phyloP scores from a whole-genome alignment of 1,140 invertebrate species.

The Saxidomus purpurata region DNA sequence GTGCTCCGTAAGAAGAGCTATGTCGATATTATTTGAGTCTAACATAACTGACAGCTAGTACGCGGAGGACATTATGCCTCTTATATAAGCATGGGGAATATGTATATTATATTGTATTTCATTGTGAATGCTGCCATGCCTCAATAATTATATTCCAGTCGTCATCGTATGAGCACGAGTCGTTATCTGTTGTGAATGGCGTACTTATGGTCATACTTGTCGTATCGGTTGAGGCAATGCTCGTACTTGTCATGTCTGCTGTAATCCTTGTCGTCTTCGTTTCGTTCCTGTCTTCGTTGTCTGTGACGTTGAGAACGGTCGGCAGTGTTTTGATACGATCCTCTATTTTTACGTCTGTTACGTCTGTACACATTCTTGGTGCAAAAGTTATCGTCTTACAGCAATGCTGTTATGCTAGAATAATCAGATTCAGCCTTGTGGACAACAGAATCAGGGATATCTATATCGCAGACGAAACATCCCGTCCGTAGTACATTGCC shows the following conservation, averaged over 20 bases:
- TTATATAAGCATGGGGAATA: background rate
- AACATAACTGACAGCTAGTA: background rate
- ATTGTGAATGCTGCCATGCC: background rate
- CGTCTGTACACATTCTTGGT: background rate
- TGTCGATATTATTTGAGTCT: background rate
- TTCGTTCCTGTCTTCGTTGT: background rate
- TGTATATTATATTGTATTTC: too few relatives aligned
- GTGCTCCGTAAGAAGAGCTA: background rate
- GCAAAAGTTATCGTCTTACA: background rate
- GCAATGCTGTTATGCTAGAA: background rate
- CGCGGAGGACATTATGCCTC: background rate
- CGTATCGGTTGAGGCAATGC: background rate
- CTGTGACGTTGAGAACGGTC: too few relatives aligned
- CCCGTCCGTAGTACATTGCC: background rate
- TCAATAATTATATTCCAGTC: background rate
- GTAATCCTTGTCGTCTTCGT: background rate
- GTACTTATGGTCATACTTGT: background rate
- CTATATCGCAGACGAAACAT: background rate
- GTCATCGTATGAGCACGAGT: too few relatives aligned
- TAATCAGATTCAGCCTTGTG: background rate
- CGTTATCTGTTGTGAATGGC: background rate
- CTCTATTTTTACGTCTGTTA: background rate
- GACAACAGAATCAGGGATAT: background rate
- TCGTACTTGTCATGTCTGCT: background rate
- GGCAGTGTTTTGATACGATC: background rate